Evolutionary conservation across 2,888 invertebrate genomes (phyloP).

Genomic region (Laothoe populi): DNA sequence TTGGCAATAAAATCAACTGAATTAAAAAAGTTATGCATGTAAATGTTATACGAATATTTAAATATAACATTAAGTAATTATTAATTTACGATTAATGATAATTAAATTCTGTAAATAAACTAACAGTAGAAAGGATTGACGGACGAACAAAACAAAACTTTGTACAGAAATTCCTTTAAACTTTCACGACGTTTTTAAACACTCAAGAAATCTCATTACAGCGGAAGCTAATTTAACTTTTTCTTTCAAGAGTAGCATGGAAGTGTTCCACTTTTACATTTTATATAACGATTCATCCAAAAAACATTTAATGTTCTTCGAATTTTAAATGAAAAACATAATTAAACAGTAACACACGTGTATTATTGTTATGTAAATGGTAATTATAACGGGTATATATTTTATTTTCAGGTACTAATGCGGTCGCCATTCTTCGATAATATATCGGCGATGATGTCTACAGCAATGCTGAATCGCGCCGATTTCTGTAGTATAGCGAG

Average conservation of each 20-base stretch:
- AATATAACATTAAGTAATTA: no score
- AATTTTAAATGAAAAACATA: no score
- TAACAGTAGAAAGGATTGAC: slow-evolving; percentile 31
- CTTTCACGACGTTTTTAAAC: slow-evolving; percentile 54
- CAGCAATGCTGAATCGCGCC: not conserved
- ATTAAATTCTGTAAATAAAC: not conserved
- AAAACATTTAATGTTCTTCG: not conserved
- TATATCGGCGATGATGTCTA: not conserved
- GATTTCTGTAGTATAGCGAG: no score
- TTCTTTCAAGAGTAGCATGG: slow-evolving; percentile 24
- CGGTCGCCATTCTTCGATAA: not conserved
- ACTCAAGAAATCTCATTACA: slow-evolving; percentile 56
- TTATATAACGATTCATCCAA: not conserved
- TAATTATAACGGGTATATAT: not conserved
- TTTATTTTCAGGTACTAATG: not conserved
- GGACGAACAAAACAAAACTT: slow-evolving; percentile 59
- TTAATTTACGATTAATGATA: no score
- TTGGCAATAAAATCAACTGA: no score
- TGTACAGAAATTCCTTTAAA: slow-evolving; percentile 48
- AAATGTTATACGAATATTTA: no score
- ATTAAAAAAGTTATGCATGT: no score
- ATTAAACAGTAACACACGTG: no score
- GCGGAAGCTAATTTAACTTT: slow-evolving; percentile 30
- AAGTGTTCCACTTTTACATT: slow-evolving; percentile 7
- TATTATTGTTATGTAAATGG: not conserved